These are phyloP conservation scores for Portevinia maculata DNA, from an alignment of 2,888 invertebrate genomes.

Conservation along the genomic window DNA sequence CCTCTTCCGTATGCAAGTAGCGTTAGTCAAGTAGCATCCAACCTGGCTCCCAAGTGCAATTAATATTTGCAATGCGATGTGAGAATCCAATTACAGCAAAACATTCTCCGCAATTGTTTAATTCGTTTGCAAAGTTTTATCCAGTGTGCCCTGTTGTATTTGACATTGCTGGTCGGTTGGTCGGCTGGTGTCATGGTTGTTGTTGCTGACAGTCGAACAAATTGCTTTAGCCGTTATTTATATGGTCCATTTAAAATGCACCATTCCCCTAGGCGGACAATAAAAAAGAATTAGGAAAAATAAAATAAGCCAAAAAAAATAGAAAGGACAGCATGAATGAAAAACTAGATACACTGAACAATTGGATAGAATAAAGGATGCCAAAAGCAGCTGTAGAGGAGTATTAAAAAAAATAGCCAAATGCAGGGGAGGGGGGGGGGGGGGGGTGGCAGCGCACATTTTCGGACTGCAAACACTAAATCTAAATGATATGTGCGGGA, in stretches of 20 bases:
- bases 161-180: slow-evolving; percentile 14
- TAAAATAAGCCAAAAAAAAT: slow-evolving; percentile 18
- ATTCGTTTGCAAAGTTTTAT: slow-evolving; percentile 62
- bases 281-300: slow-evolving; percentile 70
- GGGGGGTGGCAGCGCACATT: slow-evolving; percentile 40
- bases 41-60: slow-evolving; percentile 32
- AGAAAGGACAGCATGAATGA: slow-evolving; percentile 2
- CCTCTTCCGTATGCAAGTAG: neutral
- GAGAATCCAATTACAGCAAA: slow-evolving; percentile 71
- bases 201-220: slow-evolving; percentile 71
- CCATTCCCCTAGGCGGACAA: slow-evolving; percentile 61
- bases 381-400: slow-evolving; percentile 19
- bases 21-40: slow-evolving; percentile 11
- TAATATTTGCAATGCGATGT: slow-evolving; percentile 59
- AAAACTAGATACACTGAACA: slow-evolving; percentile 48
- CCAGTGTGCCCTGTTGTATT: slow-evolving; percentile 30
- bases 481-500: slow-evolving; percentile 70
- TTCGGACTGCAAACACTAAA: slow-evolving; percentile 57
- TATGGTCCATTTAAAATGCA: slow-evolving; percentile 69
- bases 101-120: slow-evolving; percentile 72
- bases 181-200: slow-evolving; percentile 42
- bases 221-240: slow-evolving; percentile 72
- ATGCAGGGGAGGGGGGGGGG: no score
- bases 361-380: slow-evolving; percentile 52
- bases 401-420: slow-evolving; percentile 1